phyloP scores from a whole-genome alignment of 2,113 vertebrate genomes.

The Bos indicus region DNA sequence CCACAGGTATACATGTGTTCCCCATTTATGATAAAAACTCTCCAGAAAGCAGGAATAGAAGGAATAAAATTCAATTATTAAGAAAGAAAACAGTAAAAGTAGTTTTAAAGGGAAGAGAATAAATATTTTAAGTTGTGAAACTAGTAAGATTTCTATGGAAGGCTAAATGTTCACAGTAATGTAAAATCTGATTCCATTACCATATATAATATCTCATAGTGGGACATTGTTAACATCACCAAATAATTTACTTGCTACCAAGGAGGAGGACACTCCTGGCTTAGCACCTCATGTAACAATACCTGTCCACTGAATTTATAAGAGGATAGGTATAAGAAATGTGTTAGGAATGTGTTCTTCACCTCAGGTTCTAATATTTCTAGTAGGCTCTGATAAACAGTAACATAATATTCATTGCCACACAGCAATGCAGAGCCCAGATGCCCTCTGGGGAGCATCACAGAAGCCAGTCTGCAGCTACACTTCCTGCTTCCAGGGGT shows the following conservation, averaged over 20 bases:
- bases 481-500: not conserved
- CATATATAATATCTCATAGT: not conserved
- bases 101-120: not conserved
- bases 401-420: not conserved
- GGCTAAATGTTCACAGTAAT: not conserved
- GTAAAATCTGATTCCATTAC: not conserved
- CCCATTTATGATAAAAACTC: too few species aligned
- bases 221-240: not conserved
- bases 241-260: not conserved
- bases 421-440: not conserved
- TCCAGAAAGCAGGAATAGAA: too few species aligned
- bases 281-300: not conserved
- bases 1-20: too few species aligned
- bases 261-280: not conserved
- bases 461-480: not conserved
- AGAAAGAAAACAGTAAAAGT: not conserved
- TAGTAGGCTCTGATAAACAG: conserved; percentile 7
- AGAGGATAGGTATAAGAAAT: conserved; percentile 2
- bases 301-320: conserved; percentile 6
- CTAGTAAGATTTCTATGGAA: not conserved
- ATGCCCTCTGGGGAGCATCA: not conserved
- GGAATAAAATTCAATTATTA: not conserved
- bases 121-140: not conserved
- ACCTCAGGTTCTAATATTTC: conserved; percentile 8
- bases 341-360: conserved; percentile 19